Evolutionary conservation across 2,113 vertebrate genomes (phyloP).

Genomic region (Leucoraja erinaceus): DNA sequence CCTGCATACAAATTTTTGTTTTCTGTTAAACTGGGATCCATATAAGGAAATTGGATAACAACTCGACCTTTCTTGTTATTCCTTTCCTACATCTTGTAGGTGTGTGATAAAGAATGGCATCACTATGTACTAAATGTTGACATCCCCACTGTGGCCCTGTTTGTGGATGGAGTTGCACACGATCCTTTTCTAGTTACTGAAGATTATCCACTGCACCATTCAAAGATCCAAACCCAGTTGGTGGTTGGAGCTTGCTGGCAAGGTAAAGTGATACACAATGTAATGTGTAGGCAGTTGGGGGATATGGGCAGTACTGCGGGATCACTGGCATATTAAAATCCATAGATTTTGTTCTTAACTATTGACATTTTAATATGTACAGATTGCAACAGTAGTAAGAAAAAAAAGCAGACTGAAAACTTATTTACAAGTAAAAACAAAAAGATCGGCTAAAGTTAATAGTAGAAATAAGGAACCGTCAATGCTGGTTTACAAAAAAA

Average conservation of each 20-base stretch:
- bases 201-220: slow-evolving; percentile 83
- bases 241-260: slow-evolving; percentile 96
- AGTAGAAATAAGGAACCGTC: too few relatives aligned
- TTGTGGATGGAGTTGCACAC: slow-evolving; percentile 76
- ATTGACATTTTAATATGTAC: too few relatives aligned
- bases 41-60: neutral
- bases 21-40: neutral
- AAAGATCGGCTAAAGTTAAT: too few relatives aligned
- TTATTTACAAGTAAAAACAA: too few relatives aligned
- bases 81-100: slow-evolving; percentile 52
- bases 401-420: too few relatives aligned
- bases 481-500: too few relatives aligned
- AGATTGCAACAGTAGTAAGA: too few relatives aligned
- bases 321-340: neutral
- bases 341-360: neutral
- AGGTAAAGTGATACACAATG: slow-evolving; percentile 60
- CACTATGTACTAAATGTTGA: slow-evolving; percentile 91
- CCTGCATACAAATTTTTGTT: neutral
- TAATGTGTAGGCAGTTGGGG: neutral
- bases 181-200: slow-evolving; percentile 92
- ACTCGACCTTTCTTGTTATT: neutral
- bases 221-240: slow-evolving; percentile 80
- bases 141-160: slow-evolving; percentile 73
- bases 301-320: neutral
- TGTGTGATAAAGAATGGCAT: slow-evolving; percentile 94